These are phyloP conservation scores for Pantelozetes paolii DNA, from an alignment of 2,888 invertebrate species.

Conservation along the genomic window DNA sequence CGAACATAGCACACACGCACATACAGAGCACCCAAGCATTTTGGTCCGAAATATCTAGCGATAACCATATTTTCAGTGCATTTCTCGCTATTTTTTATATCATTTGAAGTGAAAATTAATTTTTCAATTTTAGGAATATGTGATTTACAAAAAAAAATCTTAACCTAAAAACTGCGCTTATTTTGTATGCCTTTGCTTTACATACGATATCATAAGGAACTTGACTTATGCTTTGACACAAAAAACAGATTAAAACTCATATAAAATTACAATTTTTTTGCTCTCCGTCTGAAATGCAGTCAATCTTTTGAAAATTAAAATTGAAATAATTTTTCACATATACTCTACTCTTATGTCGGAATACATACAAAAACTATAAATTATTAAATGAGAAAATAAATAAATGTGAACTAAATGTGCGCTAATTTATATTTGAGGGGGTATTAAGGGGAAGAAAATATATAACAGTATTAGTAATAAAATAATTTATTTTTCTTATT, in stretches of 20 bases:
- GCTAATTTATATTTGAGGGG: neutral
- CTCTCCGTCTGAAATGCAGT: neutral
- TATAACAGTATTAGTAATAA: neutral
- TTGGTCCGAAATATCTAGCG: neutral
- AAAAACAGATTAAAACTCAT: conserved; percentile 19
- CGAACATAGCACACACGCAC: neutral
- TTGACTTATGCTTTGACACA: conserved; percentile 10
- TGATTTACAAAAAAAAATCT: neutral
- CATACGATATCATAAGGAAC: conserved; percentile 1
- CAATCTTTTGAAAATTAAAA: neutral
- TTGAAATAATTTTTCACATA: neutral
- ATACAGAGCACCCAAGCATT: neutral
- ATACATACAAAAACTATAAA: neutral
- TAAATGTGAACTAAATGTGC: conserved; percentile 2
- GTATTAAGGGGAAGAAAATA: neutral
- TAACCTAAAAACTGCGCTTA: conserved; percentile 1
- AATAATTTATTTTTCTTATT: neutral
- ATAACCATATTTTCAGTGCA: neutral
- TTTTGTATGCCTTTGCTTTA: neutral
- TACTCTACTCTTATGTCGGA: neutral
- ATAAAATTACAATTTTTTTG: neutral
- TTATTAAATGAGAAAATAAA: neutral
- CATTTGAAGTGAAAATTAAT: neutral
- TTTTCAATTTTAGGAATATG: neutral
- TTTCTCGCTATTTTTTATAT: neutral